Base-by-base conservation (phyloP, 1,140 invertebrate species). In the Eupristina koningsbergeri region DNA sequence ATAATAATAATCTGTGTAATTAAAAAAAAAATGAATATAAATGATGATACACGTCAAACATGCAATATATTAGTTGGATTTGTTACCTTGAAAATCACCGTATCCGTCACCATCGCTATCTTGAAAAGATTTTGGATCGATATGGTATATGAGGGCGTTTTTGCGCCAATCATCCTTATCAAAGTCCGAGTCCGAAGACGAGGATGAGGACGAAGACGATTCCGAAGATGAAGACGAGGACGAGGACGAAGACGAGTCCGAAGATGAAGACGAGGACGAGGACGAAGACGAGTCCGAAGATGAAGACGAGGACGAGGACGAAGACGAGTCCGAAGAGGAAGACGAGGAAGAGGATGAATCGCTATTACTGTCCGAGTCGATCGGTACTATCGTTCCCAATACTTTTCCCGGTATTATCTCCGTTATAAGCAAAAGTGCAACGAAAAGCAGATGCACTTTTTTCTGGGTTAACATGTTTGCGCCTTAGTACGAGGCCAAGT, bases 61-160 rank as follows among this genome's bases (percentile, higher is more conserved):
- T 7, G 26, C 58, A 8, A 61, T 0, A 3, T 5, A 0, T 3
- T 61, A 2, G 0, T 29, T 1, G 26, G 26, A 31, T 6, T 2
- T 50, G 22, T 81, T 78, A 95, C 95, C 95, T 90, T 93, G 93
- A 9, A 97, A 85, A 89, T 97, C 96, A 2, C 96, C 96, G 47
- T 95, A 92, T 2, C 96, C 96, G 90, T 96, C 94, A 2, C 94
- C 95, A 88, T 96, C 91, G 78, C 93, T 94, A 88, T 97, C 96
- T 82, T 94, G 93, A 89, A 96, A 96, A 7, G 95, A 96, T 83
- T 94, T 92, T 1, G 95, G 94, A 89, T 96, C 96, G 36, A 97
- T 94, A 89, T 96, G 95, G 89, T 97, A 97, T 73, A 96, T 93
- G 45, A 94, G 91, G 0, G 94, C 93, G 36, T 93, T 94, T 87